Evolutionary conservation across 2,797 vertebrate genomes (phyloP), one percentile per base, ranked within the genome.

Genomic region (Danio jaintianensis): DNA sequence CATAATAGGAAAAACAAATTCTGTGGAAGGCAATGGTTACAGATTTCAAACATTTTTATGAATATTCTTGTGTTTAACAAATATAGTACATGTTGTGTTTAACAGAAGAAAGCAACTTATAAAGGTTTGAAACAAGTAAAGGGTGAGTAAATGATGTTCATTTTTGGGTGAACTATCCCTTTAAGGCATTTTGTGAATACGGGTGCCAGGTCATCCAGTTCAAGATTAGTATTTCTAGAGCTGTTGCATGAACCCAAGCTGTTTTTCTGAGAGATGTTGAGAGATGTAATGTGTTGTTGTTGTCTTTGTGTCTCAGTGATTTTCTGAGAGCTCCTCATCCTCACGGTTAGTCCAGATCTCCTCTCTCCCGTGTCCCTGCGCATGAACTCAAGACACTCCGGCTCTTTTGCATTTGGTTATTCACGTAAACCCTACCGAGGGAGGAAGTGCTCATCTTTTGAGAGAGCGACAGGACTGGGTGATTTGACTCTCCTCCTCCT

Each of bases 271-370:
- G 9, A 10, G 12, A n/a, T 10, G 63, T 43, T n/a, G 8, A 56
- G 7, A 48, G 15, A 7, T n/a, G 40, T 66, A 55, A 80, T 66
- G 36, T 52, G 18, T 16, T 47, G 5, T 20, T 8, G 36, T 53
- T 70, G 9, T 45, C 40, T 50, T 20, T 68, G 29, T 53, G 53
- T 78, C 45, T 78, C 11, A 91, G 90, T 88, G 88, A 90, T 64
- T 91, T 91, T 66, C 85, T 91, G 50, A 86, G 87, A 62, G 81
- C 80, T 36, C 56, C 79, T 18, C 86, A 87, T 79, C 87, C 86
- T 8, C 84, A 79, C 22, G 50, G 84, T 82, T 90, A 90, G 62
- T 80, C 43, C 53, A 20, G 42, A 29, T 71, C 52, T 56, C 16
- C 40, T 53, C 22, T 18, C 70, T 43, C 43, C 36, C 71, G 20